Evolutionary conservation across 2,113 vertebrate genomes (phyloP).

Genomic region (Oreotrochilus melanogaster): DNA sequence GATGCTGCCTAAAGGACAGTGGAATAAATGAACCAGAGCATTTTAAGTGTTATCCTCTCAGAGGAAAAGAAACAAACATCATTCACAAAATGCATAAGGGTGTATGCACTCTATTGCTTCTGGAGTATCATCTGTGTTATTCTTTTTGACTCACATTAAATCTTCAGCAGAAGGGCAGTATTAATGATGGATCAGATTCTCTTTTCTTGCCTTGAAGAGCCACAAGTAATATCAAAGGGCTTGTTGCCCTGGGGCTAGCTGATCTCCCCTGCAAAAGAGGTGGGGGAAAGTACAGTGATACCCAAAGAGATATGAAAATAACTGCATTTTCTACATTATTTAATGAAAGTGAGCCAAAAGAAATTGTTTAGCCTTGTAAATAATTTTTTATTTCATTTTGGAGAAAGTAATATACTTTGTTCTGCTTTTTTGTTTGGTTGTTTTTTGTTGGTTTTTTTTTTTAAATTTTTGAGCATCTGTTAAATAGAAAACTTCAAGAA

Average conservation of each 20-base stretch:
- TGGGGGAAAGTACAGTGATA: background rate
- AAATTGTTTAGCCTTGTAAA: background rate
- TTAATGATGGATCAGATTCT: background rate
- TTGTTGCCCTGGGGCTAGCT: background rate
- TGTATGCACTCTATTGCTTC: background rate
- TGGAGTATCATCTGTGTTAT: background rate
- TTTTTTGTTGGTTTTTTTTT: background rate
- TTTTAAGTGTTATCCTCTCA: constrained; percentile 16
- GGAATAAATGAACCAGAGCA: constrained; percentile 46
- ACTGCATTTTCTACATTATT: background rate
- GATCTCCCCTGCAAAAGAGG: background rate
- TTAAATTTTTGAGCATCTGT: background rate
- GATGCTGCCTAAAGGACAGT: constrained; percentile 23
- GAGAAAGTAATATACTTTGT: background rate
- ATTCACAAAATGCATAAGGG: background rate
- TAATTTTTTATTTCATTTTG: background rate
- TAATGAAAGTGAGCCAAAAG: background rate
- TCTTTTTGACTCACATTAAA: background rate
- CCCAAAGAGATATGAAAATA: background rate
- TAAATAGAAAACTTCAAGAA: background rate
- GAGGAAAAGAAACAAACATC: constrained; percentile 36
- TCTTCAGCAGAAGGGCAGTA: background rate
- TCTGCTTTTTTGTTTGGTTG: background rate
- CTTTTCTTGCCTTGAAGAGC: background rate
- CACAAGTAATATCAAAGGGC: background rate